phyloP scores from a whole-genome alignment of 2,797 vertebrate genomes.

The Sebastes flavidus region DNA sequence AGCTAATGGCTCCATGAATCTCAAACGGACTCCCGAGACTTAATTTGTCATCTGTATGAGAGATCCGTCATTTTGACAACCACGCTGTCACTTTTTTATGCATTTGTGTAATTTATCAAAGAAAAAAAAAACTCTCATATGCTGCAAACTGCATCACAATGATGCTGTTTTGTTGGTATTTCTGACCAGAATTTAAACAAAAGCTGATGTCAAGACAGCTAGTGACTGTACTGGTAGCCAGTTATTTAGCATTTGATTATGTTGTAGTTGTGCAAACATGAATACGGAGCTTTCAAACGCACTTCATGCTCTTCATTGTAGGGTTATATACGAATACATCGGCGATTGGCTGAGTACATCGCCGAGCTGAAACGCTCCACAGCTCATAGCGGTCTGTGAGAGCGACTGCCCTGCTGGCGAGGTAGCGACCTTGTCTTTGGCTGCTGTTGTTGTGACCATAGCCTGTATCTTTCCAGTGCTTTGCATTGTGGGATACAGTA shows the following conservation, averaged over 20 bases:
- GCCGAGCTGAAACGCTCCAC: no score
- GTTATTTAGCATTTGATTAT: no score
- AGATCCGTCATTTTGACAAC: conserved; percentile 41
- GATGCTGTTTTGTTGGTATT: neutral
- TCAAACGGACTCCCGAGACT: conserved; percentile 24
- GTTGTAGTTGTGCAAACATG: no score
- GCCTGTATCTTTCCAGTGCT: no score
- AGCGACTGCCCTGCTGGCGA: rapidly evolving
- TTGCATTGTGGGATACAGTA: no score
- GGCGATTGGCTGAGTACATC: no score
- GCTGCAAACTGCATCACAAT: neutral
- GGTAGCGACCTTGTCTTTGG: no score
- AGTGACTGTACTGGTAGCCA: no score
- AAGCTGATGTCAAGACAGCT: neutral
- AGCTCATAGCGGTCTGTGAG: rapidly evolving
- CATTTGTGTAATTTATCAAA: conserved; percentile 1
- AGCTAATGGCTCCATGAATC: conserved; percentile 50
- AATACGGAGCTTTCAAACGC: neutral
- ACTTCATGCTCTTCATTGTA: neutral
- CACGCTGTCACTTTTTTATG: conserved; percentile 5
- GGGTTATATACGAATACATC: no score
- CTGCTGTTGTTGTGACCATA: no score
- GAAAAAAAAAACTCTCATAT: neutral
- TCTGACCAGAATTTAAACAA: neutral
- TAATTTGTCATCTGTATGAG: conserved; percentile 25